These are phyloP conservation scores for Phaethornis superciliosus DNA, from an alignment of 2,113 vertebrate species.

Conservation along the genomic window DNA sequence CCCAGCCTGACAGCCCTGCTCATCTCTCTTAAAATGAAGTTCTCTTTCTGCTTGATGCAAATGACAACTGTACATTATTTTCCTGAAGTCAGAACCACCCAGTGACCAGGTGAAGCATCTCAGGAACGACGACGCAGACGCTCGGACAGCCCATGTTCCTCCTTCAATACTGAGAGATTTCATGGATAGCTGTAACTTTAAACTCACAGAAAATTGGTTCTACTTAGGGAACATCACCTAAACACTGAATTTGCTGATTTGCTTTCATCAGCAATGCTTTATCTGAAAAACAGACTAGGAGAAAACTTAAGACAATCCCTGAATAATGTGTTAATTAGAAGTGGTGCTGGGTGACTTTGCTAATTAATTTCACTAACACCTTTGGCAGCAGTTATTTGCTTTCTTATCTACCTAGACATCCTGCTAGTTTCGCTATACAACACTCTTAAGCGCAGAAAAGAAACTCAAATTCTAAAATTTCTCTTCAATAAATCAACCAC, in stretches of 20 bases:
- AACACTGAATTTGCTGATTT: background rate
- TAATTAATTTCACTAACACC: background rate
- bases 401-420: background rate
- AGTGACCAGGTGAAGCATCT: background rate
- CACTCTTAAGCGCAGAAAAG: background rate
- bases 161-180: background rate
- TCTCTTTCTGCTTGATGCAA: background rate
- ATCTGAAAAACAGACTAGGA: background rate
- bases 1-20: fast-evolving
- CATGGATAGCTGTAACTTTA: background rate
- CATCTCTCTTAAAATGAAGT: background rate
- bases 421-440: background rate
- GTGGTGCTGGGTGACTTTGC: background rate
- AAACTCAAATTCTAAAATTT: background rate
- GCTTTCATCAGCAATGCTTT: background rate
- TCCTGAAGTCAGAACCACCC: background rate
- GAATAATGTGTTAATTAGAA: background rate
- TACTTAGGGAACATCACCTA: background rate
- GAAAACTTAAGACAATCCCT: background rate
- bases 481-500: background rate
- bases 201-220: background rate
- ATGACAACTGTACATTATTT: background rate
- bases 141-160: background rate
- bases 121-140: background rate
- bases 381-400: background rate